phyloP scores from a whole-genome alignment of 2,888 invertebrate species.

The Stenurella melanura region DNA sequence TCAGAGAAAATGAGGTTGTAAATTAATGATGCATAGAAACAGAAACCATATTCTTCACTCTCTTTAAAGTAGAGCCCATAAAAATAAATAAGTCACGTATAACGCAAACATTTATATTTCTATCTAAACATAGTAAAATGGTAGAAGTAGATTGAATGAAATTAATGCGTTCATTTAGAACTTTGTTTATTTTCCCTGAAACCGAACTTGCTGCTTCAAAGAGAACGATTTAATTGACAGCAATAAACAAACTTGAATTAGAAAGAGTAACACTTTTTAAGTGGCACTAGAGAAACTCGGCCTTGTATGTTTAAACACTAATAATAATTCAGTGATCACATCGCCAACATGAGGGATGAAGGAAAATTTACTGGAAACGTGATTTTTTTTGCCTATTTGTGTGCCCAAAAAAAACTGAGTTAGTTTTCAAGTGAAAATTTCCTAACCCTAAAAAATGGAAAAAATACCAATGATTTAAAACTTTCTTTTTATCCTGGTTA shows the following conservation, averaged over 20 bases:
- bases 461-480: no score
- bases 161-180: background rate
- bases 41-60: constrained; percentile 6
- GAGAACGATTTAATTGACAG: background rate
- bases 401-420: no score
- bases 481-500: no score
- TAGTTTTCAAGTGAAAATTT: no score
- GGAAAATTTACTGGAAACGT: no score
- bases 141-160: background rate
- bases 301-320: background rate
- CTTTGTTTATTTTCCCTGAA: background rate
- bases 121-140: background rate
- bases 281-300: background rate
- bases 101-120: background rate
- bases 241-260: background rate
- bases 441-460: no score
- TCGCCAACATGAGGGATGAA: no score
- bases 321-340: background rate
- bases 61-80: background rate
- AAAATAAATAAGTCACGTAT: constrained; percentile 1
- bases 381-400: no score
- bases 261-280: background rate
- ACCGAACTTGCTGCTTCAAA: constrained; percentile 2
- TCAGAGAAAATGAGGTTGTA: constrained; percentile 3
- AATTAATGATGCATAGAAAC: constrained; percentile 5